These are phyloP conservation scores for Carassius gibelio DNA, from an alignment of 2,113 vertebrate species.

Conservation along the genomic window DNA sequence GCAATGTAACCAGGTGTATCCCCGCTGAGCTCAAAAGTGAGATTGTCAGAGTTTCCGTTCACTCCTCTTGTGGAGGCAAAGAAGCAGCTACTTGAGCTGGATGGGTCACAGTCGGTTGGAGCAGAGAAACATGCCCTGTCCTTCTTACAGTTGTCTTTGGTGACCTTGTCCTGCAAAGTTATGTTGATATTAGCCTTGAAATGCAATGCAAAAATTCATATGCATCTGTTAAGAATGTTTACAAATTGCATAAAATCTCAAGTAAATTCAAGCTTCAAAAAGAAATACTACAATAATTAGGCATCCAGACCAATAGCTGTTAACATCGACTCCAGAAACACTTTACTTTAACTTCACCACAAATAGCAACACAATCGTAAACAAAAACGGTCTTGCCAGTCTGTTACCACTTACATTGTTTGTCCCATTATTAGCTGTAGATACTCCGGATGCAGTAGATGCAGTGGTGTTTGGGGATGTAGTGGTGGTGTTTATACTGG, in stretches of 20 bases:
- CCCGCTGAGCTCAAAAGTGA: slow-evolving; percentile 55
- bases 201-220: not conserved
- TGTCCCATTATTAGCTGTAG: not conserved
- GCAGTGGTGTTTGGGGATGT: not conserved
- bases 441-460: not conserved
- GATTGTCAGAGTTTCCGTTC: not conserved
- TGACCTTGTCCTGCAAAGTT: slow-evolving; percentile 21
- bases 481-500: not conserved
- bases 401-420: not conserved
- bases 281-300: not conserved
- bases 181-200: not conserved
- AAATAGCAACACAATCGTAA: not conserved
- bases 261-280: not conserved
- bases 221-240: not conserved
- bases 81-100: not conserved
- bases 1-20: slow-evolving; percentile 52
- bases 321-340: not conserved
- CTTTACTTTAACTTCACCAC: not conserved
- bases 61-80: slow-evolving; percentile 23
- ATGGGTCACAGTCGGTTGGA: slow-evolving; percentile 55
- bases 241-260: not conserved
- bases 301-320: not conserved
- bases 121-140: slow-evolving; percentile 45
- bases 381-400: not conserved
- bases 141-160: not conserved